Base-by-base conservation (phyloP, 2,797 vertebrate genomes). In the Oreortyx pictus region DNA sequence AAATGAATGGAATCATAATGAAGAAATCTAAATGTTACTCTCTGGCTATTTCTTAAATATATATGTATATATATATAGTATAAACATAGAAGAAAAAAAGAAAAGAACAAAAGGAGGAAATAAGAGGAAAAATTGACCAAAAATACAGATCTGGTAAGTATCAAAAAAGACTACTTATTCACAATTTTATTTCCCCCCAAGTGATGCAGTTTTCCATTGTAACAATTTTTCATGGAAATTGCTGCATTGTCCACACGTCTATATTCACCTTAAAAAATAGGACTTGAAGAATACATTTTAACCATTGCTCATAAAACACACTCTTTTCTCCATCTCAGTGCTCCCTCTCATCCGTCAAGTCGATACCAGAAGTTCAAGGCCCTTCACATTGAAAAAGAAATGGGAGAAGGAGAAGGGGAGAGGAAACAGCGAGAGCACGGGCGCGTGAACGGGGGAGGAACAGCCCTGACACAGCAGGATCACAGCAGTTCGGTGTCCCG, bases 281-380 rank as follows among this genome's bases (percentile, higher is more conserved):
- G 47, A 57, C 56, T 90, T 86, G 33, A 44, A 71, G 56, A 93
- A 82, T 20, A 88, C 57, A 39, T 91, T 95, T 86, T 78, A 89
- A 80, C 80, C 52, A 82, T 86, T 31, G 1, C 60, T 89, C 61
- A 71, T 83, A 79, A 94, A 90, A 90, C 24, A 77, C 0, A 46
- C 23, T 7, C 25, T 62, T 92, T 74, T 89, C 82, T 88, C 56
- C 24, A 91, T 88, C 86, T 61, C 86, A 49, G 0, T 64, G 80
- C 60, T 67, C 89, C 54, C 57, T 59, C 52, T 88, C 71, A 61
- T 84, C 76, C 43, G 82, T 94, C 90, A 94, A 59, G 14, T 59
- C 82, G 62, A 29, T 61, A 72, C 77, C 70, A 89, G 60, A 50
- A 94, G 85, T 84, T 91, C 92, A 95, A 92, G 94, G 93, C 41